Conservation (phyloP, 2,113 vertebrate species). For the Ceyx cyanopectus region DNA sequence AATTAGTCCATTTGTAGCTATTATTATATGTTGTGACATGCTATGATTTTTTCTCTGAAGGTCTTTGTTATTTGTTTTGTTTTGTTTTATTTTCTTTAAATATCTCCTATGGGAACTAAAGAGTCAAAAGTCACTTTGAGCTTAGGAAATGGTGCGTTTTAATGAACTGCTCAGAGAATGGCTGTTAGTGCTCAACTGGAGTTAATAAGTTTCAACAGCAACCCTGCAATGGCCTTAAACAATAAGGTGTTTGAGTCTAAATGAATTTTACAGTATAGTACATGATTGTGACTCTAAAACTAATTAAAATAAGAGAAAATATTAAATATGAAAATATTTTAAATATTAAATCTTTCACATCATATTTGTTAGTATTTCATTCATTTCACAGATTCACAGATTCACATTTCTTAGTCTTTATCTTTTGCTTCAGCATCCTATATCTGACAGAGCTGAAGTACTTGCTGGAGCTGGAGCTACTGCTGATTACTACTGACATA, state of each 20-base stretch:
- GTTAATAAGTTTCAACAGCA: constrained; percentile 53
- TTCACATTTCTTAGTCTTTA: background rate
- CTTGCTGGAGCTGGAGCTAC: background rate
- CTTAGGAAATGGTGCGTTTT: constrained; percentile 46
- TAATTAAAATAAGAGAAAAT: background rate
- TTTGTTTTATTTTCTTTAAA: background rate
- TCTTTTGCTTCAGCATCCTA: background rate
- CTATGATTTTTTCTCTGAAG: constrained; percentile 23
- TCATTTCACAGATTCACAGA: background rate
- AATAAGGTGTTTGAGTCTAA: constrained; percentile 1
- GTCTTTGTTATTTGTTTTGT: background rate
- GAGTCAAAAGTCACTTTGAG: constrained; percentile 1
- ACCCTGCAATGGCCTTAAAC: constrained; percentile 22
- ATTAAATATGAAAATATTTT: too few relatives aligned
- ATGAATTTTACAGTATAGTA: constrained; percentile 6
- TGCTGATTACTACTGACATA: background rate
- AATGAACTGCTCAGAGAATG: constrained; percentile 46
- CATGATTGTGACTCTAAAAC: constrained; percentile 16
- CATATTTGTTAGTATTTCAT: background rate
- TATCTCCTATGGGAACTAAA: constrained; percentile 37
- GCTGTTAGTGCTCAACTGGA: constrained; percentile 30
- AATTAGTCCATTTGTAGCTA: constrained; percentile 61
- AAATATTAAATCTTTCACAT: constrained; percentile 12
- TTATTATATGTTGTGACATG: constrained; percentile 65
- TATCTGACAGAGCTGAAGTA: background rate